Evolutionary conservation across 2,113 vertebrate genomes (phyloP).

Genomic region (Mus musculus): DNA sequence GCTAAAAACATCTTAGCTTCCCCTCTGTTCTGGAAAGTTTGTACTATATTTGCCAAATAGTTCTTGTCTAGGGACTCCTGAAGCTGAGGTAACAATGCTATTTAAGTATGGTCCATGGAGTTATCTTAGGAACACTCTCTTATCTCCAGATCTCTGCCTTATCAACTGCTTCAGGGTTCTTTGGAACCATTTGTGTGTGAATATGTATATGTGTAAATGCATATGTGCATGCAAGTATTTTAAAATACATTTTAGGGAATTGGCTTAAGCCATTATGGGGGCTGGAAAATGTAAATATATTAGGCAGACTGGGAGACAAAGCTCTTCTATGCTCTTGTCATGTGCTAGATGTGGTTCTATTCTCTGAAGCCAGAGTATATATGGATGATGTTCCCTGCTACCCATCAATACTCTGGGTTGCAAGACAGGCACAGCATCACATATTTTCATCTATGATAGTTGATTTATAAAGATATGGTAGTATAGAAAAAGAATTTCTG

Average conservation of each 20-base stretch:
- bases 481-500: background rate
- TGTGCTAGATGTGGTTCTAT: background rate
- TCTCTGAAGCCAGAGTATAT: background rate
- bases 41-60: background rate
- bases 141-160: background rate
- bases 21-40: background rate
- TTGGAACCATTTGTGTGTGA: background rate
- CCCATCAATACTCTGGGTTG: background rate
- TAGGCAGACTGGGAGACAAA: background rate
- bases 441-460: background rate
- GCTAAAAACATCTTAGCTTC: background rate
- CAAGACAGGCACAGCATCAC: background rate
- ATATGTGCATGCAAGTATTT: background rate
- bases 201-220: background rate
- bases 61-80: background rate
- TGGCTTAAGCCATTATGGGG: background rate
- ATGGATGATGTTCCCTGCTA: background rate
- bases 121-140: background rate
- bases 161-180: background rate
- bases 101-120: background rate
- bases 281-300: background rate
- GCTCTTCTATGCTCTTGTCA: background rate
- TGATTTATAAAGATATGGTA: background rate
- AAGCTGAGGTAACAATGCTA: conserved; percentile 1
- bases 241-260: conserved; percentile 1